Evolutionary conservation across 30 jellyfish, hydroid and myxozoan genomes (phyloP).

Genomic region (Aurelia aurita): DNA sequence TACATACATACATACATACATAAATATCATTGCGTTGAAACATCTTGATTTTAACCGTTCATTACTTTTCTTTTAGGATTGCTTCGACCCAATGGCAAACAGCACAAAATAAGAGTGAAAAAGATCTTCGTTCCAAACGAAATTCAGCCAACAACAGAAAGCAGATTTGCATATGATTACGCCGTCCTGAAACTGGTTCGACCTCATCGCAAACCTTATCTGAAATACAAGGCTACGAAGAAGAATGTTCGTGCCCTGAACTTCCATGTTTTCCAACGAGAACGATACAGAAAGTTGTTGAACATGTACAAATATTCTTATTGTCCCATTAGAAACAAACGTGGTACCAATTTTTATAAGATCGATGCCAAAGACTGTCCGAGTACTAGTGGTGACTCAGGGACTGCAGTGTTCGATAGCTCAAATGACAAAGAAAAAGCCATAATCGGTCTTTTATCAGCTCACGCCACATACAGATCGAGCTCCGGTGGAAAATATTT

Average conservation of each 20-base stretch:
- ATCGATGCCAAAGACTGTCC: conserved; percentile 61
- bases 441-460: conserved; percentile 55
- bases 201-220: conserved; percentile 55
- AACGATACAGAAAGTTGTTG: neutral
- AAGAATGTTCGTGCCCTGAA: conserved; percentile 19
- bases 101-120: conserved; percentile 66
- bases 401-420: conserved; percentile 62
- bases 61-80: conserved; percentile 24
- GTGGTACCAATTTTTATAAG: conserved; percentile 1
- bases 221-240: conserved; percentile 31
- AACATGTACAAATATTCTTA: conserved; percentile 39
- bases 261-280: conserved; percentile 31
- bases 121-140: conserved; percentile 46
- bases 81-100: conserved; percentile 66
- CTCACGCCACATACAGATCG: conserved; percentile 30
- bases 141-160: conserved; percentile 33
- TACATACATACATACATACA: neutral
- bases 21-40: neutral
- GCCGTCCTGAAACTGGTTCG: conserved; percentile 62
- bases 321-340: conserved; percentile 13
- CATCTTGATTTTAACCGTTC: neutral
- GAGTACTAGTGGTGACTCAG: conserved; percentile 56
- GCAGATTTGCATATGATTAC: conserved; percentile 58
- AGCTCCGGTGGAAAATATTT: neutral
- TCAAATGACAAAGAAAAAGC: neutral